Conservation (phyloP, 2,797 vertebrate species). For the Urocyon cinereoargenteus region DNA sequence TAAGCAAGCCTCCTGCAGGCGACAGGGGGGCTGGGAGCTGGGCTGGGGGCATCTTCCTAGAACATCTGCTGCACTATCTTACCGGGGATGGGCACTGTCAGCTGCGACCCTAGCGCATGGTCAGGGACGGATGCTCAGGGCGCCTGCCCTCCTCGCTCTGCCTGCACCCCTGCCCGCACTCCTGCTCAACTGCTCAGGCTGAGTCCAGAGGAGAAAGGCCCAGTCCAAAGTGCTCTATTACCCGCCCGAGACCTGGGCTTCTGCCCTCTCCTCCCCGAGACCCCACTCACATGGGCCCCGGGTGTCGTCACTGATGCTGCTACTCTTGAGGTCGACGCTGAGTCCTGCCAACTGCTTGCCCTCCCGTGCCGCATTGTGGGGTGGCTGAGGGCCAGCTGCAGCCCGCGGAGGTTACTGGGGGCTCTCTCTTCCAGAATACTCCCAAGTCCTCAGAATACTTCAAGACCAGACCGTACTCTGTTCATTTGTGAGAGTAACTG, state of each 20-base stretch:
- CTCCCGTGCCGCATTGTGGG: accelerated
- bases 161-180: too few species aligned
- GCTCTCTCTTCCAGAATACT: neutral
- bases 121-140: neutral
- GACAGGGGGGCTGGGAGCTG: neutral
- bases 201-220: neutral
- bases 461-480: too few species aligned
- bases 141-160: neutral
- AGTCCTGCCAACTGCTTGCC: neutral
- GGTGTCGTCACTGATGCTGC: neutral
- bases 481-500: neutral
- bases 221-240: neutral
- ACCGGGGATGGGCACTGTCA: neutral
- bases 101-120: neutral
- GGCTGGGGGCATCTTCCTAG: neutral
- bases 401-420: accelerated
- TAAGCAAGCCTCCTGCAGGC: neutral
- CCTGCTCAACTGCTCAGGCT: neutral
- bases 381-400: accelerated
- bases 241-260: accelerated
- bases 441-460: neutral
- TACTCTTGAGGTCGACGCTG: neutral
- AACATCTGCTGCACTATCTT: neutral
- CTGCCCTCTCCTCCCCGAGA: neutral
- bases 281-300: neutral